Conservation (phyloP, 2,113 vertebrate genomes). For the Melozone crissalis region DNA sequence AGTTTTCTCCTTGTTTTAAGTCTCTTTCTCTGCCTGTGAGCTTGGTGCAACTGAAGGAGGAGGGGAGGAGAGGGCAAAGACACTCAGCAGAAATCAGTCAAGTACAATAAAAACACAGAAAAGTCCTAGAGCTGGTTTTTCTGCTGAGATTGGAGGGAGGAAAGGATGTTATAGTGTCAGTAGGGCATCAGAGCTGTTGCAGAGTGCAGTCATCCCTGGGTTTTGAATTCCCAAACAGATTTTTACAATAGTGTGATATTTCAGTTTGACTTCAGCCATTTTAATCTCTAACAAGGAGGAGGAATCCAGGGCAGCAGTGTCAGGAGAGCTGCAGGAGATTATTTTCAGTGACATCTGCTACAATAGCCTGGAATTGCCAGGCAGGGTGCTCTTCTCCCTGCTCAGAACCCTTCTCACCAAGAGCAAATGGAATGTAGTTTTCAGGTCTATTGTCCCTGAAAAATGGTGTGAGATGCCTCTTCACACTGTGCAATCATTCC, state of each 20-base stretch:
- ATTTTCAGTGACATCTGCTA: neutral
- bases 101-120: neutral
- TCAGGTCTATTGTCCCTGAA: neutral
- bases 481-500: neutral
- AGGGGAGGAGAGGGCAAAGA: neutral
- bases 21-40: neutral
- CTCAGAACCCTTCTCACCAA: neutral
- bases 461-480: neutral
- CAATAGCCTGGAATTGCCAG: neutral
- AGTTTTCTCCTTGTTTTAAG: neutral
- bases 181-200: neutral
- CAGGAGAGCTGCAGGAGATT: neutral
- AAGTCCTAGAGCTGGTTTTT: neutral
- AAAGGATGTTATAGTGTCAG: neutral
- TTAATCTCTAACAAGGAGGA: neutral
- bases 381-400: neutral
- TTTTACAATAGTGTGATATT: neutral
- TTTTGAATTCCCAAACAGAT: neutral
- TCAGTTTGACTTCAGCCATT: neutral
- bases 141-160: neutral
- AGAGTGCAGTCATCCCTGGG: neutral
- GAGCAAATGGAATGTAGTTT: neutral
- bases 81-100: neutral
- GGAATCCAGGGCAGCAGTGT: neutral
- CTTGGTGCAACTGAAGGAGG: neutral